Evolutionary conservation across 2,888 invertebrate species (phyloP), one percentile per base, ranked within the genome.

Genomic region (Platypus cylindrus): DNA sequence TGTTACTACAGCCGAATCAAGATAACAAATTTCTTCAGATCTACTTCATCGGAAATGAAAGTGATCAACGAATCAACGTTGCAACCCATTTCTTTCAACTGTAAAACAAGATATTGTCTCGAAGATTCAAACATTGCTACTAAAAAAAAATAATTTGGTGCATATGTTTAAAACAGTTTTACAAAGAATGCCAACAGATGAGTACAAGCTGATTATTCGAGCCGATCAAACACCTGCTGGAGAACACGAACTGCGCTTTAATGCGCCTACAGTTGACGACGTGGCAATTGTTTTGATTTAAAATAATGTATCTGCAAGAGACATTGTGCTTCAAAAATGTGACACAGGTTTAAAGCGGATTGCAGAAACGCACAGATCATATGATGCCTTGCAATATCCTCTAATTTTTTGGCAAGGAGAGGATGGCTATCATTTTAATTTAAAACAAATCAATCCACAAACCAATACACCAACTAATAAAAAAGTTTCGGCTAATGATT

Each of bases 381-480:
- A 53, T 38, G 55, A 62, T 37, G 49, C 59, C 15, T 46, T 62
- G 29, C 53, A 57, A 43, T 63, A 64, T 44, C 48, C 48, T 13
- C 25, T 48, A 12, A 35, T 49, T 22, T 51, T 51, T 38, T 47
- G 45, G 35, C 37, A 37, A 41, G 47, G 45, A 30, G 46, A 48
- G 29, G 47, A 47, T 44, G 37, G 32, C 3, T 37, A 37, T 22
- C 16, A 7, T 12, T 22, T 37, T 22, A 43, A 16, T 17, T 3
- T 38, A 2, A 8, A 11, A 8, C 11, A 37, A 20, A 17, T 3
- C 15, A 30, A 36, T 34, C 29, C 28, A 15, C 3, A 3, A 3
- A 32, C 23, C 3, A 17, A 17, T 12, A 15, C 9, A 4, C 11
- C 12, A 28, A 22, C 25, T 5, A 22, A 34, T 11, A 32, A 36